phyloP scores from a whole-genome alignment of 2,888 invertebrate species.

The Brachypalpus laphriformis region DNA sequence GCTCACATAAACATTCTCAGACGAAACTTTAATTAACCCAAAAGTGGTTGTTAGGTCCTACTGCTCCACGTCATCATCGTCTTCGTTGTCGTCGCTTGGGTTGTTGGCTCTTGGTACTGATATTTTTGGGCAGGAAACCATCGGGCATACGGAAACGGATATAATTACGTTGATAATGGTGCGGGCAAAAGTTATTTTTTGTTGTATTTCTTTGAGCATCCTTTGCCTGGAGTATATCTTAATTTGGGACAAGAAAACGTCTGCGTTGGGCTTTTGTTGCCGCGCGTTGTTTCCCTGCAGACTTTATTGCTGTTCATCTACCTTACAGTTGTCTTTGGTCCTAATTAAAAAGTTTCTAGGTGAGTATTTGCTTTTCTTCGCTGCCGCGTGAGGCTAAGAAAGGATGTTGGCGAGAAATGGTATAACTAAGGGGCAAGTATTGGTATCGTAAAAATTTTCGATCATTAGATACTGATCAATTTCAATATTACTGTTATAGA shows the following conservation, averaged over 20 bases:
- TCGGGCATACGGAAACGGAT: conserved; percentile 66
- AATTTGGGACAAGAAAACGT: conserved; percentile 53
- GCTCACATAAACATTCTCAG: conserved; percentile 63
- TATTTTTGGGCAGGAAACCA: conserved; percentile 45
- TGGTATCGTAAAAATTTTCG: too few species aligned
- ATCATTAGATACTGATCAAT: too few species aligned
- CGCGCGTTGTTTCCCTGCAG: conserved; percentile 32
- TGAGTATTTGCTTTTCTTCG: conserved; percentile 56
- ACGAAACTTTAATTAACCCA: conserved; percentile 71
- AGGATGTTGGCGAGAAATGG: conserved; percentile 16
- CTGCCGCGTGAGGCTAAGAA: conserved; percentile 25
- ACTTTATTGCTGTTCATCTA: conserved; percentile 69
- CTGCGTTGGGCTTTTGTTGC: conserved; percentile 40
- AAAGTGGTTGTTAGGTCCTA: conserved; percentile 49
- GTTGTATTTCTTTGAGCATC: conserved; percentile 31
- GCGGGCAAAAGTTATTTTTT: conserved; percentile 56
- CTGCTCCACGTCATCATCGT: background rate
- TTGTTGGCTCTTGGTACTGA: conserved; percentile 25
- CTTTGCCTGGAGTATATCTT: conserved; percentile 52
- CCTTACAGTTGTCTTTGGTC: conserved; percentile 59
- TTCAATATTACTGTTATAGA: too few species aligned
- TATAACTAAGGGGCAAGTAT: too few species aligned
- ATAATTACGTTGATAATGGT: conserved; percentile 71
- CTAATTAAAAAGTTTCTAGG: conserved; percentile 70
- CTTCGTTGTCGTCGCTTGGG: conserved; percentile 23